phyloP scores from a whole-genome alignment of 2,888 invertebrate genomes.

The Cynaeus angustus region DNA sequence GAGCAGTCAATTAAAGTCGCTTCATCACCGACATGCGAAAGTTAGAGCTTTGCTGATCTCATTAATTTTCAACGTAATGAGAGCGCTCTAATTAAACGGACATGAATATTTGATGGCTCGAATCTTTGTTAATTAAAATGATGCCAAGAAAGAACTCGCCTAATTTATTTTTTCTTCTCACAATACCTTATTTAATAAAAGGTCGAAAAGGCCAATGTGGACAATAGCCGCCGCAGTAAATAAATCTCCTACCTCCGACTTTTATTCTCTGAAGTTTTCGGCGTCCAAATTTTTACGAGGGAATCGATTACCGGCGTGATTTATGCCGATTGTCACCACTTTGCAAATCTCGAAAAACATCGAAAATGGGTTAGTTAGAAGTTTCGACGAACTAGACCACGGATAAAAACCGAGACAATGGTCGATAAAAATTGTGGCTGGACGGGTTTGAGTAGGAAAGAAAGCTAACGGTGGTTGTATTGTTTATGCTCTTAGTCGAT shows the following conservation, averaged over 20 bases:
- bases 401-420: slow-evolving; percentile 41
- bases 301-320: slow-evolving; percentile 23
- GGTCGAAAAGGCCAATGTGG: not conserved
- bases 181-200: slow-evolving; percentile 11
- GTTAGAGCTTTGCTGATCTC: slow-evolving; percentile 57
- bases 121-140: slow-evolving; percentile 59
- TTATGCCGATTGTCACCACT: slow-evolving; percentile 21
- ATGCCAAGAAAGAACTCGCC: slow-evolving; percentile 35
- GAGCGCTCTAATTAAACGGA: slow-evolving; percentile 61
- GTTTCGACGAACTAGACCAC: slow-evolving; percentile 12
- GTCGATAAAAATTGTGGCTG: slow-evolving; percentile 35
- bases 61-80: slow-evolving; percentile 58
- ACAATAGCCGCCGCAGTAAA: slow-evolving; percentile 16
- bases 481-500: slow-evolving; percentile 43
- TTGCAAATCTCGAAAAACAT: slow-evolving; percentile 8
- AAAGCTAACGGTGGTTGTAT: slow-evolving; percentile 49
- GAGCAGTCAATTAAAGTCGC: slow-evolving; percentile 56
- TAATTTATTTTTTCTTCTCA: slow-evolving; percentile 31
- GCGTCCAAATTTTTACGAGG: not conserved
- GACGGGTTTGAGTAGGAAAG: slow-evolving; percentile 32
- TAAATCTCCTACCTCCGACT: slow-evolving; percentile 32
- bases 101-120: slow-evolving; percentile 60
- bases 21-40: slow-evolving; percentile 51
- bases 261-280: slow-evolving; percentile 23
- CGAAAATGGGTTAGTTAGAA: too few species aligned